These are phyloP conservation scores for Hetaerina americana DNA, from an alignment of 1,140 invertebrate genomes.

Conservation along the genomic window DNA sequence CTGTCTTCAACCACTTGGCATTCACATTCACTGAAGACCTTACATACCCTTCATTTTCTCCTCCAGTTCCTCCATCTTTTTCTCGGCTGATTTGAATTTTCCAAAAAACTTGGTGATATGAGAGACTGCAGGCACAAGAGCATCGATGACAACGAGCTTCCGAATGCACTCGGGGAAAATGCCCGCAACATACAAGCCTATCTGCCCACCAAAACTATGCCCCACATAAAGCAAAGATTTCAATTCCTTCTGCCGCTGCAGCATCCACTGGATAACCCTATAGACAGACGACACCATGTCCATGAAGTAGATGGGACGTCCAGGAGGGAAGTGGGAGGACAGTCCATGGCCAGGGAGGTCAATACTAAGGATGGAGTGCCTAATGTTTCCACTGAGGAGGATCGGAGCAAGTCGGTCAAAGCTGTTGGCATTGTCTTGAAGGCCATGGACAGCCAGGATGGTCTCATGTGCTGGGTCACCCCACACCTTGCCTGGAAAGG, in stretches of 20 bases:
- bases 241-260: background rate
- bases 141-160: background rate
- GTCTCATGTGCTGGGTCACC: constrained; percentile 34
- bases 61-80: background rate
- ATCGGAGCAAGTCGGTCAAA: constrained; percentile 46
- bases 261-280: background rate
- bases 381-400: constrained; percentile 31
- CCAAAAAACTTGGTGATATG: background rate
- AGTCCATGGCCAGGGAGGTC: constrained; percentile 57
- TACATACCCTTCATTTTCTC: background rate
- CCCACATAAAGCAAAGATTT: background rate
- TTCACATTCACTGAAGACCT: no score
- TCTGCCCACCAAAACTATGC: background rate
- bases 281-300: constrained; percentile 14
- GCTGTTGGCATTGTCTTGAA: constrained; percentile 46
- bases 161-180: background rate
- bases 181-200: background rate
- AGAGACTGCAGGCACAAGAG: background rate
- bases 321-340: constrained; percentile 43
- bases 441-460: constrained; percentile 48
- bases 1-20: no score
- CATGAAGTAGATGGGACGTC: constrained; percentile 30
- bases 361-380: constrained; percentile 45
- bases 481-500: constrained; percentile 43
- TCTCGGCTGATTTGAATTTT: background rate